phyloP scores from a whole-genome alignment of 53 echinoderm and acorn worm species.

The Actinopyga echinites region DNA sequence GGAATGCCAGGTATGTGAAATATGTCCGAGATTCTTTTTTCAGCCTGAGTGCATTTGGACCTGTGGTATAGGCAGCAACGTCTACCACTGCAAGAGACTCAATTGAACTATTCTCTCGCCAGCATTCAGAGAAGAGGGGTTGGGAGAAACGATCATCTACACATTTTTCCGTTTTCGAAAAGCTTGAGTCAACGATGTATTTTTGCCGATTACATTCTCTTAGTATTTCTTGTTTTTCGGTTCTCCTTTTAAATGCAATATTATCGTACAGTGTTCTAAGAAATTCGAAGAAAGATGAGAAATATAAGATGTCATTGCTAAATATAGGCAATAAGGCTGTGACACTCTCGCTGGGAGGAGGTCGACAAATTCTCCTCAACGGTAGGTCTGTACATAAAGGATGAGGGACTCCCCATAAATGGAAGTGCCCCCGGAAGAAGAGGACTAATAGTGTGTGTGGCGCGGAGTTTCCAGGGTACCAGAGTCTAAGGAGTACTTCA shows the following conservation, averaged over 20 bases:
- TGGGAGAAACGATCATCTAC: background rate
- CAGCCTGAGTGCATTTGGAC: background rate
- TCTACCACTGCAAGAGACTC: background rate
- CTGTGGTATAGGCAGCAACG: background rate
- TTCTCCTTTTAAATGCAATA: background rate
- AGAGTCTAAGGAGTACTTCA: too few relatives aligned
- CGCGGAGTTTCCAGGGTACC: too few relatives aligned
- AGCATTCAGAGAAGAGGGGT: background rate
- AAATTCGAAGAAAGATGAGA: background rate
- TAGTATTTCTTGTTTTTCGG: too few relatives aligned
- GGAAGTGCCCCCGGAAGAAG: constrained; percentile 15
- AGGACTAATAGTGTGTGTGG: too few relatives aligned
- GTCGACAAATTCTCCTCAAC: constrained; percentile 34
- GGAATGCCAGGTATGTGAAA: constrained; percentile 21
- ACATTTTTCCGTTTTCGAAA: too few relatives aligned
- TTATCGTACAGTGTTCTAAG: background rate
- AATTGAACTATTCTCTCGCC: background rate
- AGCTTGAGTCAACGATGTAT: too few relatives aligned
- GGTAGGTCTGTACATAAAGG: constrained; percentile 1
- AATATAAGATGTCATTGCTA: background rate
- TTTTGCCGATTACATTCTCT: too few relatives aligned
- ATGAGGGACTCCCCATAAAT: constrained; percentile 39
- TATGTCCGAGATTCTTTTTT: background rate
- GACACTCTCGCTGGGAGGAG: background rate
- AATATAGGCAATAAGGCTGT: constrained; percentile 34